Percentiles rank a stretch among this genome's conserved stretches.
These are phyloP conservation scores for Reticulitermes speratus DNA, from an alignment of 1,140 invertebrate genomes.

Conservation along the genomic window DNA sequence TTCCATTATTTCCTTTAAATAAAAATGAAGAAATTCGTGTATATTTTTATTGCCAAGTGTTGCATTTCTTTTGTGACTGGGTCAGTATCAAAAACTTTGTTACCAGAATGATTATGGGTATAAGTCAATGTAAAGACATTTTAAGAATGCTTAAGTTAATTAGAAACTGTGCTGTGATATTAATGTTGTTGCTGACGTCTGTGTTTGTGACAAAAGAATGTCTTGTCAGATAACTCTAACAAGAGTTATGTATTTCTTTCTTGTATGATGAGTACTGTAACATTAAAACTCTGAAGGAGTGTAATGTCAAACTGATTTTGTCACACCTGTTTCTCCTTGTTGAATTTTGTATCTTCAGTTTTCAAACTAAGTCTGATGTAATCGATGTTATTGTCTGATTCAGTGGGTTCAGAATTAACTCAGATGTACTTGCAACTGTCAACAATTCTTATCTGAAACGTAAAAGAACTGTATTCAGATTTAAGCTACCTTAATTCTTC, in stretches of 20 bases:
- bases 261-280: not conserved
- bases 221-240: slow-evolving; percentile 14
- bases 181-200: slow-evolving; percentile 31
- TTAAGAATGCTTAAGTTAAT: slow-evolving; percentile 25
- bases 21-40: not conserved
- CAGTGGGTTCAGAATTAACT: too few species aligned
- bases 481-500: too few species aligned
- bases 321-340: too few species aligned
- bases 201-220: slow-evolving; percentile 23
- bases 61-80: slow-evolving; percentile 24
- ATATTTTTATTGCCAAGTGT: slow-evolving; percentile 24
- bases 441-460: too few species aligned
- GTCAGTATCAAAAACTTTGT: slow-evolving; percentile 26
- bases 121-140: slow-evolving; percentile 5
- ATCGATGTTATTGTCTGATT: too few species aligned
- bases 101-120: slow-evolving; percentile 26
- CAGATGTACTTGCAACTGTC: too few species aligned
- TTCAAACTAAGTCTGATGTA: too few species aligned
- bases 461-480: too few species aligned
- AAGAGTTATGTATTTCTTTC: not conserved
- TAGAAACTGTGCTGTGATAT: slow-evolving; percentile 35
- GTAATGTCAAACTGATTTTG: too few species aligned
- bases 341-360: too few species aligned
- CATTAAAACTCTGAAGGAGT: not conserved
- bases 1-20: not conserved